These are phyloP conservation scores for Centroberyx gerrardi DNA, from an alignment of 2,797 vertebrate genomes.

Conservation along the genomic window DNA sequence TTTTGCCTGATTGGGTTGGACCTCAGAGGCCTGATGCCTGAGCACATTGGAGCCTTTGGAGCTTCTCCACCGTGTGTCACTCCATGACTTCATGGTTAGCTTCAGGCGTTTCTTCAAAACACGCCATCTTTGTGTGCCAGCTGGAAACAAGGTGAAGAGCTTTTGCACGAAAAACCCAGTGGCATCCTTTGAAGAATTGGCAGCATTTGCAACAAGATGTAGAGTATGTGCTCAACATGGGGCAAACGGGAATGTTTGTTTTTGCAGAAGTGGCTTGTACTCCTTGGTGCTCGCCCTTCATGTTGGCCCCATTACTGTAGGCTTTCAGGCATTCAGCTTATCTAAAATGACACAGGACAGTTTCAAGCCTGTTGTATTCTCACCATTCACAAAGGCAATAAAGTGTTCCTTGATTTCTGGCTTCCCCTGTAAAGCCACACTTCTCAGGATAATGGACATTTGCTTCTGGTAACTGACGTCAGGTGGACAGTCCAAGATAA, in stretches of 20 bases:
- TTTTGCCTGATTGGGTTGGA: conserved; percentile 10
- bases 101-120: conserved; percentile 27
- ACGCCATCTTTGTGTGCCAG: conserved; percentile 8
- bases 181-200: conserved; percentile 35
- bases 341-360: conserved; percentile 30
- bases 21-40: conserved; percentile 17
- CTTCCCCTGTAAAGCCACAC: conserved; percentile 20
- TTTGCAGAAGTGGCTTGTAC: conserved; percentile 23
- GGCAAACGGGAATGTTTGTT: conserved; percentile 21
- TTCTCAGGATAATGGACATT: conserved; percentile 21
- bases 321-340: conserved; percentile 17
- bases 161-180: conserved; percentile 36
- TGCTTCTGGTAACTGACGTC: conserved; percentile 40
- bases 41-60: conserved; percentile 25
- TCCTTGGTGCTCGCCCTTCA: conserved; percentile 25
- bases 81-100: conserved; percentile 27
- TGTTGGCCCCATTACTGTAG: conserved; percentile 36
- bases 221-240: conserved; percentile 34
- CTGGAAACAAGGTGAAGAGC: no score
- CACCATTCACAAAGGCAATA: conserved; percentile 36
- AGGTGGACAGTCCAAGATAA: conserved; percentile 27
- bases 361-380: conserved; percentile 28
- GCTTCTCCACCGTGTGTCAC: conserved; percentile 33
- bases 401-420: conserved; percentile 37
- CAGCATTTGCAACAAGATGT: conserved; percentile 43